Base-by-base conservation (phyloP, 2,797 vertebrate genomes). In the Adrianichthys oophorus region DNA sequence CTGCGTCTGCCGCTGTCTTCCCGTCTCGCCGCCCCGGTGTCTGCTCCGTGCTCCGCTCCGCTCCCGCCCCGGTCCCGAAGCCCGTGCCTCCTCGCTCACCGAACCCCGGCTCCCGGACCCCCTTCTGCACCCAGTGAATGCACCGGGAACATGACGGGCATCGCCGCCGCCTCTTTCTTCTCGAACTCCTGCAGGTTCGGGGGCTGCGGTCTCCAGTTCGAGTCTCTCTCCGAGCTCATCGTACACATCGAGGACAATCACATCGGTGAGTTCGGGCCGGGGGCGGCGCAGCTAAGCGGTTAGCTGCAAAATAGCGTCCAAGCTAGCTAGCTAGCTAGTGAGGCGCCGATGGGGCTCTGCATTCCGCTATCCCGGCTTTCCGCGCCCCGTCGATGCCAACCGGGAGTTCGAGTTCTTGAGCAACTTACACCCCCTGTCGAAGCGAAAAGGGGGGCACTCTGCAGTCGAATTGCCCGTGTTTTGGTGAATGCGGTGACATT, bases 151-250 rank as follows among this genome's bases (percentile, higher is more conserved):
- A 87, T 89, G 87, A 87, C 86, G 73, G 95, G 94, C 93, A 97
- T 98, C 93, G 96, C 96, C 87, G 96, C 96, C 84, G 96, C 95
- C 91, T 98, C 96, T 91, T 98, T 98, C 92, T 98, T 98, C 90
- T 98, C 96, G 78, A 98, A 98, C 86, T 93, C 91, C 82, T 98
- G 96, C 94, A 94, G 94, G 74, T 98, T 98, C 88, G 96, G 95
- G 80, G 94, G 95, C 92, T 98, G 96, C 93, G 95, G 96, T 70
- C 95, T 95, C 53, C 95, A 95, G 91, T 98, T 98, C 87, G 94
- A 95, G 72, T 94, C 93, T 78, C 90, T 98, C 89, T 89, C 94
- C 78, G 96, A 98, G 91, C 96, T 98, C 76, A 98, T 98, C 90
- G 95, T 95, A 84, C 96, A 98, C 92, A 98, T 98, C 89, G 96